Evolutionary conservation across 30 jellyfish, hydroid and myxozoan genomes (phyloP).

Genomic region (Aurelia sp.): DNA sequence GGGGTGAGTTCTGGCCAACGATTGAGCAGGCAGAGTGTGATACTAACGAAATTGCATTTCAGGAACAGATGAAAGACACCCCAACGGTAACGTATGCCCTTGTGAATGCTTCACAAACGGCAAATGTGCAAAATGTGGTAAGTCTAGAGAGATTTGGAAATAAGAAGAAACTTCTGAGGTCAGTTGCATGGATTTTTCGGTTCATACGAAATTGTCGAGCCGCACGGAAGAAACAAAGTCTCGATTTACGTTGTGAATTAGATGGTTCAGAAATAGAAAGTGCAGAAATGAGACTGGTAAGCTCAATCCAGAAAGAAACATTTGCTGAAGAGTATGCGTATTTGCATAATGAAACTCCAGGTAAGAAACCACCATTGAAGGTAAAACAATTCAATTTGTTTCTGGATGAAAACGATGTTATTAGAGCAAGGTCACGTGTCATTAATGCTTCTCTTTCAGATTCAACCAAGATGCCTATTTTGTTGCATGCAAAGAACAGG

Average conservation of each 20-base stretch:
- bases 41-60: background rate
- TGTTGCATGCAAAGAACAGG: slow-evolving; percentile 27
- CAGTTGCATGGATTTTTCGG: slow-evolving; percentile 33
- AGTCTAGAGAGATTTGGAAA: background rate
- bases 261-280: slow-evolving; percentile 16
- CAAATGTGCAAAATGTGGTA: slow-evolving; percentile 6
- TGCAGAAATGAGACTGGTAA: slow-evolving; percentile 19
- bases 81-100: background rate
- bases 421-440: slow-evolving; percentile 6
- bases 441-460: slow-evolving; percentile 19
- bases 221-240: background rate
- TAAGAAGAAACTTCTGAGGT: background rate
- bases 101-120: background rate
- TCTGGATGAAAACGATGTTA: slow-evolving; percentile 20
- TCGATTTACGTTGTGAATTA: background rate
- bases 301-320: slow-evolving; percentile 34
- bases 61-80: slow-evolving; percentile 1
- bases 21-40: background rate
- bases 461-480: background rate
- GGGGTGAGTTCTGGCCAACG: background rate
- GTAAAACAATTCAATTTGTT: slow-evolving; percentile 37
- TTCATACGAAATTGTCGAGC: slow-evolving; percentile 1
- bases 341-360: background rate
- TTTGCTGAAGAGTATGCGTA: slow-evolving; percentile 7
- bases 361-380: slow-evolving; percentile 16